A percentile compares a stretch with the other conserved stretches of the same genome.
Evolutionary conservation across 2,113 vertebrate genomes (phyloP).

Genomic region (Chloroceryle aenea): DNA sequence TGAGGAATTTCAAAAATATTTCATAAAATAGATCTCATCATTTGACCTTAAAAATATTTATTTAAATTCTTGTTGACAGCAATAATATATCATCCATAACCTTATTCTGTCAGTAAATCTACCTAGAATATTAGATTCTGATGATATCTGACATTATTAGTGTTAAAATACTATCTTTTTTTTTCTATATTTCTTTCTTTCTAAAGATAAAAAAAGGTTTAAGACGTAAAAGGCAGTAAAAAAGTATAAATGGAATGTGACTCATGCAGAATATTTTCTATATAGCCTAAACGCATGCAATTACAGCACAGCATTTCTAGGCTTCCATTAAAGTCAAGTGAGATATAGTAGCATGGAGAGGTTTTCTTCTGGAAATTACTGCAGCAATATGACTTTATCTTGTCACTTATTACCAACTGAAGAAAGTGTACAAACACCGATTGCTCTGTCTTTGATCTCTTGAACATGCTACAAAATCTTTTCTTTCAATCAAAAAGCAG

Average conservation of each 20-base stretch:
- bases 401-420: not conserved
- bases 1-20: not conserved
- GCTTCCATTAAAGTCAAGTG: constrained; percentile 28
- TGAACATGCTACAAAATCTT: not conserved
- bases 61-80: not conserved
- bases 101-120: not conserved
- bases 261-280: not conserved
- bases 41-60: not conserved
- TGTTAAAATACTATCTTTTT: not conserved
- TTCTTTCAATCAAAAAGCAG: not conserved
- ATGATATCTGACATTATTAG: not conserved
- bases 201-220: not conserved
- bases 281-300: not conserved
- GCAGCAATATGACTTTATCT: not conserved
- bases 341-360: not conserved
- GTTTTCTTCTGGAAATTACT: not conserved
- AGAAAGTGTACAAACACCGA: not conserved
- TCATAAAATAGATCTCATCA: not conserved
- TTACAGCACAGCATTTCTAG: not conserved
- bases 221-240: not conserved
- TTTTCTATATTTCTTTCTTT: not conserved
- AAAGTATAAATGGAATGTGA: not conserved
- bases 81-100: not conserved
- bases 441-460: constrained; percentile 25
- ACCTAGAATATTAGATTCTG: not conserved